Evolutionary conservation across 2,797 vertebrate species (phyloP).

Genomic region (Pangasius larnaudii): DNA sequence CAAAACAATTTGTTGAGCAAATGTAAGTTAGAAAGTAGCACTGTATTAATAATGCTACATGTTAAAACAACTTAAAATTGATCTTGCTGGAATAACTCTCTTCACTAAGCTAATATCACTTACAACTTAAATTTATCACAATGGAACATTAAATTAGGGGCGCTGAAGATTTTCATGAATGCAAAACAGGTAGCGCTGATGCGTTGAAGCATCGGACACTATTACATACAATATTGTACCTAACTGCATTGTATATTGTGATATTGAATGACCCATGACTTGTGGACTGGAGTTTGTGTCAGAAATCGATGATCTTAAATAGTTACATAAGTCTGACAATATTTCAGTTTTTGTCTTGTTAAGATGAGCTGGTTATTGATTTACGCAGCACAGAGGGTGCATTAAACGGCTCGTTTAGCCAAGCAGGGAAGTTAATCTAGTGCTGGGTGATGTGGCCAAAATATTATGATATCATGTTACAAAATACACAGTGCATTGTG

Average conservation of each 20-base stretch:
- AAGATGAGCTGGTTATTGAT: slow-evolving; percentile 38
- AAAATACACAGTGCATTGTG: background rate
- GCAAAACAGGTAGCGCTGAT: background rate
- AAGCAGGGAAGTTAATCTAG: slow-evolving; percentile 2
- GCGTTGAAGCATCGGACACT: background rate
- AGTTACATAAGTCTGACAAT: background rate
- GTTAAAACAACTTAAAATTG: background rate
- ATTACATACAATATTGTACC: background rate
- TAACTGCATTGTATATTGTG: background rate
- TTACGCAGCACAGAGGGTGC: background rate
- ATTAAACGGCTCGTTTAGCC: background rate
- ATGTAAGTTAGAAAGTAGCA: no score
- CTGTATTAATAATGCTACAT: background rate
- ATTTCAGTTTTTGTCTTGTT: background rate
- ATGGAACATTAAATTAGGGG: background rate
- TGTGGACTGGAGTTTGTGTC: background rate
- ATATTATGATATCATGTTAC: slow-evolving; percentile 10
- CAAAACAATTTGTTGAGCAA: background rate
- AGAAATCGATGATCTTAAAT: background rate
- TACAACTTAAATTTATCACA: background rate
- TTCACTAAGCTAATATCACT: background rate
- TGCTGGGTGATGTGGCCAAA: background rate
- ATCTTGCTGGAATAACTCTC: background rate
- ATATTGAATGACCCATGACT: background rate
- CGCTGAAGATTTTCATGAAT: background rate